These are phyloP conservation scores for Tachina grossa DNA, from an alignment of 2,888 invertebrate species.

Conservation along the genomic window DNA sequence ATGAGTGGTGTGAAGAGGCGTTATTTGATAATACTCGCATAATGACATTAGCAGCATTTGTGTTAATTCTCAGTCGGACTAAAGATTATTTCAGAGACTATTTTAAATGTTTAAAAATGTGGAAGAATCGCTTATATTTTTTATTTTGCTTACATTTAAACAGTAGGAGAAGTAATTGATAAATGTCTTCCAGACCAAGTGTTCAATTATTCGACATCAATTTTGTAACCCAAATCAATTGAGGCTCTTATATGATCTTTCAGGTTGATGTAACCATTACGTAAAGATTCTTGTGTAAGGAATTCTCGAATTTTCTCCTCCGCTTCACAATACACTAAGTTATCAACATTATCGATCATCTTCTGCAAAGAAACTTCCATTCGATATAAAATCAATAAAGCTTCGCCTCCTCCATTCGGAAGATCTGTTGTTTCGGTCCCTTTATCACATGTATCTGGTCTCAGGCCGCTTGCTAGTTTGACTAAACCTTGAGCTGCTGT, in stretches of 20 bases:
- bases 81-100: background rate
- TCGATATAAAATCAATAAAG: conserved; percentile 78
- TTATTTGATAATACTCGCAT: conserved; percentile 74
- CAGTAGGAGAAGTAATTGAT: background rate
- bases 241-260: conserved; percentile 82
- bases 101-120: conserved; percentile 49
- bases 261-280: conserved; percentile 81
- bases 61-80: conserved; percentile 66
- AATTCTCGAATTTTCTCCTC: conserved; percentile 79
- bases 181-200: background rate
- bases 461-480: conserved; percentile 79
- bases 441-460: conserved; percentile 73
- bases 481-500: conserved; percentile 85
- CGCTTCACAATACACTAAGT: conserved; percentile 80
- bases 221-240: conserved; percentile 82
- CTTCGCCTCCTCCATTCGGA: conserved; percentile 72
- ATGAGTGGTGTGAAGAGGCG: conserved; percentile 61
- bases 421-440: background rate
- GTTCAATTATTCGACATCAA: conserved; percentile 78
- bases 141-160: background rate
- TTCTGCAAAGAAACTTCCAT: conserved; percentile 78
- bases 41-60: conserved; percentile 76
- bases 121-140: conserved; percentile 36
- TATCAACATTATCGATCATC: conserved; percentile 80
- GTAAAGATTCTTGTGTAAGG: conserved; percentile 80